These are phyloP conservation scores for Calidris pugnax DNA, from an alignment of 2,113 vertebrate genomes.

Conservation along the genomic window DNA sequence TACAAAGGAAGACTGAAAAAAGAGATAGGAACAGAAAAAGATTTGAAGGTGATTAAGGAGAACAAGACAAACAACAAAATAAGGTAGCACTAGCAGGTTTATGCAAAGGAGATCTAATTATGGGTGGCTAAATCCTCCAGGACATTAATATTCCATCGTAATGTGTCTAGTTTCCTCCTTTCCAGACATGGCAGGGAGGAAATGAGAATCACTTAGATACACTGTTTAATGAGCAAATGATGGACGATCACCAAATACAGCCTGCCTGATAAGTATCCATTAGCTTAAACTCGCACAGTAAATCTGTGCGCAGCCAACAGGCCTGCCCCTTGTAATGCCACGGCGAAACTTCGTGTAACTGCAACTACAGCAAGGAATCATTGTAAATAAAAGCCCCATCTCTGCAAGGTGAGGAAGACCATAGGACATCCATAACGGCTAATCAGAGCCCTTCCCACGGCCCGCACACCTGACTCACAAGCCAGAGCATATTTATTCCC, in stretches of 20 bases:
- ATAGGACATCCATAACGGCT: not conserved
- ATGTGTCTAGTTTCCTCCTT: slow-evolving; percentile 71
- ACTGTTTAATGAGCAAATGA: slow-evolving; percentile 74
- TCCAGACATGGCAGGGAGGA: slow-evolving; percentile 67
- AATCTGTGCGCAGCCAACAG: slow-evolving; percentile 17
- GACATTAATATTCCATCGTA: slow-evolving; percentile 72
- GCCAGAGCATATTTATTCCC: slow-evolving; percentile 29
- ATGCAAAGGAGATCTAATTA: slow-evolving; percentile 63
- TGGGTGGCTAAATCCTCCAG: slow-evolving; percentile 48
- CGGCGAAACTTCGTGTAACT: slow-evolving; percentile 9
- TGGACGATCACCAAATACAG: slow-evolving; percentile 69
- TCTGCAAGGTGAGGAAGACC: not conserved
- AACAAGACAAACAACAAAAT: slow-evolving; percentile 43
- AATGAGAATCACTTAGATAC: slow-evolving; percentile 69
- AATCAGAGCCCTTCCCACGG: slow-evolving; percentile 10
- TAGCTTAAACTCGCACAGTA: slow-evolving; percentile 62
- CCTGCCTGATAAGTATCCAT: slow-evolving; percentile 67
- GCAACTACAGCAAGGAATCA: not conserved
- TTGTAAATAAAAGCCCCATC: not conserved
- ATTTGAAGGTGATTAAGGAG: slow-evolving; percentile 18
- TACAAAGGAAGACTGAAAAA: not conserved
- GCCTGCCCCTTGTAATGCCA: not conserved
- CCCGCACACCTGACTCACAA: slow-evolving; percentile 1
- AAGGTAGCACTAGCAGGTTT: slow-evolving; percentile 55
- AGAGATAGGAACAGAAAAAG: not conserved